Evolutionary conservation across 2,113 vertebrate species (phyloP), one percentile per base, ranked within the genome.

Genomic region (Hirundichthys speculiger): DNA sequence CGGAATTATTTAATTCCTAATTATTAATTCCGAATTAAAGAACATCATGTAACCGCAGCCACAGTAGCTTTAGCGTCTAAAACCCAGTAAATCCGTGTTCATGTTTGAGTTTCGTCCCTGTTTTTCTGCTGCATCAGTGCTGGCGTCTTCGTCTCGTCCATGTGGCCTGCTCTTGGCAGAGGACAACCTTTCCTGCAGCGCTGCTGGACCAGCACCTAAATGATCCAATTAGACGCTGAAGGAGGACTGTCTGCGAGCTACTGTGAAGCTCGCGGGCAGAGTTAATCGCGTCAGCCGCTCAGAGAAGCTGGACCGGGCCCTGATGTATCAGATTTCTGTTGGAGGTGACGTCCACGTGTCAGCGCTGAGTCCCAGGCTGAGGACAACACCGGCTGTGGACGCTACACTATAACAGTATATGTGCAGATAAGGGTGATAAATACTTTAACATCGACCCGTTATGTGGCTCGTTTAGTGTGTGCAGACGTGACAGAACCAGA

Each of bases 261-360:
- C 55, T 64, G 70, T 64, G 84, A 58, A 73, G 51, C 79, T 77
- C 81, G 68, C 64, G 70, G 56, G 80, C 73, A 72, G 73, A 64
- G 66, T 73, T 87, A 87, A 90, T 86, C 83, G 53, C 51, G 58
- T 89, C 79, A 85, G 58, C 76, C 54, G 39, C 57, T 69, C 64
- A 80, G 47, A 80, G 64, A 81, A 86, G 82, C 76, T 77, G 68
- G 69, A 75, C 69, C 43, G 63, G 75, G 72, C 71, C 50, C 72
- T 76, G 82, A 86, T 84, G 82, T 82, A 88, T 89, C 80, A 75
- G 81, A 88, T 90, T 91, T 90, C 55, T 83, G 72, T 86, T 73
- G 58, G 74, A 58, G 56, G 75, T 72, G 79, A 89, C 81, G 80
- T 77, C 85, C 73, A 86, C 82, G 80, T 83, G 83, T 88, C 86